A percentile compares a stretch with the other conserved stretches of the same genome.
These are phyloP conservation scores for Crotalus tigris DNA, from an alignment of 2,113 vertebrate species.

Conservation along the genomic window DNA sequence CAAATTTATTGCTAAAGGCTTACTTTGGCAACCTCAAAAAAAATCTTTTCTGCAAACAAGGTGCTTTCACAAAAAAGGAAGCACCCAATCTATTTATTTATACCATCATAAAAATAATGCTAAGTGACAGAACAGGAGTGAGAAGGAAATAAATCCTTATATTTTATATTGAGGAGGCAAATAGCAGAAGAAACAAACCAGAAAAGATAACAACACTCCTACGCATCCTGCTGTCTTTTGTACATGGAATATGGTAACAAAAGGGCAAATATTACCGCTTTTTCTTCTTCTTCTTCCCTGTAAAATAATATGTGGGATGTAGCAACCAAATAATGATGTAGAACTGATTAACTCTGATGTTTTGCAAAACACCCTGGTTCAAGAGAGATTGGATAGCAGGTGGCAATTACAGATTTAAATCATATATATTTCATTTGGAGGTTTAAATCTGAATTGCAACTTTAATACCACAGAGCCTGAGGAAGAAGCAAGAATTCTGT, in stretches of 20 bases:
- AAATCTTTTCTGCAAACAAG: not conserved
- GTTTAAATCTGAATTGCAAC: conserved; percentile 34
- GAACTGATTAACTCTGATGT: conserved; percentile 42
- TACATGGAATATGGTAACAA: not conserved
- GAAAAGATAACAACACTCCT: conserved; percentile 22
- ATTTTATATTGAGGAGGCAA: not conserved
- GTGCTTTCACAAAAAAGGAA: not conserved
- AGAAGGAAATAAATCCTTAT: not conserved
- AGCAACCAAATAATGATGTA: conserved; percentile 32
- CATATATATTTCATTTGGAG: conserved; percentile 34
- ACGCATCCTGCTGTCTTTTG: not conserved
- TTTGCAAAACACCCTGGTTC: conserved; percentile 2
- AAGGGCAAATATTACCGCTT: conserved; percentile 1
- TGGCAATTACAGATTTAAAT: conserved; percentile 46
- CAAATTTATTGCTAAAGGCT: not conserved
- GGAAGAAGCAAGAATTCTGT: conserved; percentile 32
- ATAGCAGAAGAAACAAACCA: not conserved
- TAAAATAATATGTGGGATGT: conserved; percentile 11
- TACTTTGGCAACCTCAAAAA: not conserved
- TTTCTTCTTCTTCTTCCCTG: not conserved
- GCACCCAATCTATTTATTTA: not conserved
- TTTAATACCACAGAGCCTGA: conserved; percentile 50
- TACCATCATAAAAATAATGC: not conserved
- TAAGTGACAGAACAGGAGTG: not conserved
- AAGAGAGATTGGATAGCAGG: conserved; percentile 53